Evolutionary conservation across 2,888 invertebrate genomes (phyloP).

Genomic region (Hirtodrosophila histrioides): DNA sequence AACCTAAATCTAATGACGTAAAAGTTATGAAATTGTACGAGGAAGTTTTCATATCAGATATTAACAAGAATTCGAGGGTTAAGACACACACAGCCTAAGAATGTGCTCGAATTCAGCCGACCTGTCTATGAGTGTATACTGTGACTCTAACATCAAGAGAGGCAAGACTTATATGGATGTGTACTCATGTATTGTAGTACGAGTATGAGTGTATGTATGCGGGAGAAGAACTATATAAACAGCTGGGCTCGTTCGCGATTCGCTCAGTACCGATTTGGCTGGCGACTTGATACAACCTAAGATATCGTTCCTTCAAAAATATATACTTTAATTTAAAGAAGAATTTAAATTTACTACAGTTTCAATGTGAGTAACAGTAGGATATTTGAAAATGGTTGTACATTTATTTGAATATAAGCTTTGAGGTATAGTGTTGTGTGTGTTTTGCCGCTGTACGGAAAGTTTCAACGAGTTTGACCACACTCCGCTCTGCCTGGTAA

Average conservation of each 20-base stretch:
- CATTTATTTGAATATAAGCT: background rate
- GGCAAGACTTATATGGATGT: background rate
- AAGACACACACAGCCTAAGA: too few relatives aligned
- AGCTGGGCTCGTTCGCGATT: background rate
- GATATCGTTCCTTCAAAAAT: background rate
- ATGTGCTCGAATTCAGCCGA: too few relatives aligned
- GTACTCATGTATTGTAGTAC: background rate
- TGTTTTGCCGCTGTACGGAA: slow-evolving; percentile 1
- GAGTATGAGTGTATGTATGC: background rate
- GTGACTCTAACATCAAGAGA: too few relatives aligned
- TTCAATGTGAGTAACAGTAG: background rate
- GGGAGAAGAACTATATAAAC: slow-evolving; percentile 4
- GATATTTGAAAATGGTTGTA: too few relatives aligned
- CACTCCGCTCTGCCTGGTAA: slow-evolving; percentile 37
- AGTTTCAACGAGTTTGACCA: slow-evolving; percentile 30
- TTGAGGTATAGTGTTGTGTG: background rate
- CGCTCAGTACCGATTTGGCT: slow-evolving; percentile 9
- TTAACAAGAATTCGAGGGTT: too few relatives aligned
- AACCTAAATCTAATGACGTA: too few relatives aligned
- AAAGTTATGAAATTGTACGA: too few relatives aligned
- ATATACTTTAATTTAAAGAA: background rate
- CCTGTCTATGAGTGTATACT: too few relatives aligned
- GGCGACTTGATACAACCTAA: slow-evolving; percentile 1
- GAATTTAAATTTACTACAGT: background rate
- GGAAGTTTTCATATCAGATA: too few relatives aligned